phyloP scores from a whole-genome alignment of 2,113 vertebrate genomes.

The Tricholaema leucomelas region DNA sequence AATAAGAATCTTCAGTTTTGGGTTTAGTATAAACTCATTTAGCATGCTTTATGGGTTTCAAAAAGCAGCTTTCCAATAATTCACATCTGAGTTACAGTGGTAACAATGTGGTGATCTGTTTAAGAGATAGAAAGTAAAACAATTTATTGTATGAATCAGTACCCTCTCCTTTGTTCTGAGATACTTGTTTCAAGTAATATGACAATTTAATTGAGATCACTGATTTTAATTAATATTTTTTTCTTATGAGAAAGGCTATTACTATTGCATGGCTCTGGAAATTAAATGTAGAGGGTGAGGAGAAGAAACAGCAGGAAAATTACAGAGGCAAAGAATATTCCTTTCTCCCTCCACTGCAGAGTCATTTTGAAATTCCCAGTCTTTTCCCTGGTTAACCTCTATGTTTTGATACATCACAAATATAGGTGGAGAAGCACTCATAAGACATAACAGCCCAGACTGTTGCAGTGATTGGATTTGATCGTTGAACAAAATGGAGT shows the following conservation, averaged over 20 bases:
- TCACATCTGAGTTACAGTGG: neutral
- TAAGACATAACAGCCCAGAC: neutral
- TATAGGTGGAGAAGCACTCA: neutral
- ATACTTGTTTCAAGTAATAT: neutral
- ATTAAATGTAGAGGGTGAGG: neutral
- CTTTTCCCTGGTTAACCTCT: neutral
- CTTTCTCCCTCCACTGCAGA: neutral
- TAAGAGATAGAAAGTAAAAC: conserved; percentile 2
- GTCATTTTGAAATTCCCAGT: neutral
- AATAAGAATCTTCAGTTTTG: neutral
- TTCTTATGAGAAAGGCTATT: neutral
- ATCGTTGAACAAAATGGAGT: neutral
- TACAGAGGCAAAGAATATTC: neutral
- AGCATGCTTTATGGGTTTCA: neutral
- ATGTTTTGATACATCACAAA: neutral
- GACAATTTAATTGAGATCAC: conserved; percentile 25
- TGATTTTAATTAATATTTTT: conserved; percentile 40
- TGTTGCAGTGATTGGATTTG: neutral
- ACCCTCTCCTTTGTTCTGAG: neutral
- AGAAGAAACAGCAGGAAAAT: neutral
- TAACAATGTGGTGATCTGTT: neutral
- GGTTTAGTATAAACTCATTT: neutral
- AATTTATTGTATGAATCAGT: conserved; percentile 34
- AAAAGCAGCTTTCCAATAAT: neutral
- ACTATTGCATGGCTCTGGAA: neutral